A percentile compares a stretch with the other conserved stretches of the same genome.
Evolutionary conservation across 35 echinoderm and acorn worm species (phyloP).

Genomic region (Ophiothrix spiculata): DNA sequence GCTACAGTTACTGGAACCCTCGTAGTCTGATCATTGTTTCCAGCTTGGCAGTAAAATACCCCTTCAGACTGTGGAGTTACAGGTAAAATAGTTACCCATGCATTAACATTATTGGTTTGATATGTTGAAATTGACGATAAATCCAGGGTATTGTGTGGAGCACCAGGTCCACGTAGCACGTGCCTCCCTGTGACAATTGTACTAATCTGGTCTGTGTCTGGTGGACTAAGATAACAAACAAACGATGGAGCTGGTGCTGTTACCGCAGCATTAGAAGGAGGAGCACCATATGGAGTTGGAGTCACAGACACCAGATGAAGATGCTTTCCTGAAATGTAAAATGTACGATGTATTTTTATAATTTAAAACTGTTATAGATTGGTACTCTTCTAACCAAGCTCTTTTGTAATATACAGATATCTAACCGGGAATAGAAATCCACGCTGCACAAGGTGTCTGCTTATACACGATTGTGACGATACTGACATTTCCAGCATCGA

Average conservation of each 20-base stretch:
- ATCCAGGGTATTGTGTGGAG: neutral
- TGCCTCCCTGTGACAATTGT: neutral
- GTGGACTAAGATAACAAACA: neutral
- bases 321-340: too few species aligned
- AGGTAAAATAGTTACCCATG: neutral
- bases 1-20: neutral
- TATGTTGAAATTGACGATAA: neutral
- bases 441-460: too few species aligned
- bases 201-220: neutral
- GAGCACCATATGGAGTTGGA: neutral
- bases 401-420: too few species aligned
- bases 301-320: neutral
- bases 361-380: too few species aligned
- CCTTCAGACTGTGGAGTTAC: neutral
- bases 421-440: too few species aligned
- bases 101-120: neutral
- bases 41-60: constrained; percentile 14
- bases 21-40: neutral
- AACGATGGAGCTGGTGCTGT: neutral
- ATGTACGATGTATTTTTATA: too few species aligned
- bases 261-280: too few species aligned
- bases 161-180: neutral
- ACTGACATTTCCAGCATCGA: too few species aligned
- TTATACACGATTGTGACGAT: too few species aligned
- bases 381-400: too few species aligned